phyloP scores from a whole-genome alignment of 2,113 vertebrate species.

The Callipepla californica region DNA sequence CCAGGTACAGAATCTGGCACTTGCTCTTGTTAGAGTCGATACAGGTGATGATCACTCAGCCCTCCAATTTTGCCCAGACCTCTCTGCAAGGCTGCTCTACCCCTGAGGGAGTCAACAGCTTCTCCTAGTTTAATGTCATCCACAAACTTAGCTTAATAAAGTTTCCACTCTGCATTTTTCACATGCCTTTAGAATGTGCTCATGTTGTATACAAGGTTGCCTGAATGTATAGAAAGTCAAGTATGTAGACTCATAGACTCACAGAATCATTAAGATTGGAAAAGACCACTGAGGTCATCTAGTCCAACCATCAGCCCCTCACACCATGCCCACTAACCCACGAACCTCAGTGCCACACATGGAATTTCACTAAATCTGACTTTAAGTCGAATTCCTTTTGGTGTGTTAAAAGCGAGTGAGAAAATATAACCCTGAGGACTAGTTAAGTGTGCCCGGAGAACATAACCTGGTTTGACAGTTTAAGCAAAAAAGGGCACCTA shows the following conservation, averaged over 20 bases:
- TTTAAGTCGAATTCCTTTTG: not conserved
- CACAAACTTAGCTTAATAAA: not conserved
- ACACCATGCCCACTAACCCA: too few relatives aligned
- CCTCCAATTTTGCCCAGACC: not conserved
- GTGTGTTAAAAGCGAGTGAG: conserved; percentile 24
- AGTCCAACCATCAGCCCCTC: too few relatives aligned
- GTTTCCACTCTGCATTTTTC: conserved; percentile 26
- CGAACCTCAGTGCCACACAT: not conserved
- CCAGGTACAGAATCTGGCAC: not conserved
- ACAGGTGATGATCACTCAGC: too few relatives aligned
- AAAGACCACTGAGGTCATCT: too few relatives aligned
- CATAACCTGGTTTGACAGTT: conserved; percentile 29
- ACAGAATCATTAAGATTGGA: too few relatives aligned
- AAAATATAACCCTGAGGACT: conserved; percentile 39
- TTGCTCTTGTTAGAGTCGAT: not conserved
- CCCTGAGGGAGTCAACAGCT: not conserved
- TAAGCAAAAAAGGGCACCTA: conserved; percentile 32
- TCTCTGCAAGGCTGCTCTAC: not conserved
- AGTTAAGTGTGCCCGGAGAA: conserved; percentile 32
- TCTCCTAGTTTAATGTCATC: not conserved
- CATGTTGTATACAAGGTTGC: conserved; percentile 1
- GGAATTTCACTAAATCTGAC: conserved; percentile 32
- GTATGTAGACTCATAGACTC: not conserved
- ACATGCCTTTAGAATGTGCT: conserved; percentile 5
- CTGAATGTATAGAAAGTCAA: conserved; percentile 29